Evolutionary conservation across 2,888 invertebrate species (phyloP).

Genomic region (Doris montereyensis): DNA sequence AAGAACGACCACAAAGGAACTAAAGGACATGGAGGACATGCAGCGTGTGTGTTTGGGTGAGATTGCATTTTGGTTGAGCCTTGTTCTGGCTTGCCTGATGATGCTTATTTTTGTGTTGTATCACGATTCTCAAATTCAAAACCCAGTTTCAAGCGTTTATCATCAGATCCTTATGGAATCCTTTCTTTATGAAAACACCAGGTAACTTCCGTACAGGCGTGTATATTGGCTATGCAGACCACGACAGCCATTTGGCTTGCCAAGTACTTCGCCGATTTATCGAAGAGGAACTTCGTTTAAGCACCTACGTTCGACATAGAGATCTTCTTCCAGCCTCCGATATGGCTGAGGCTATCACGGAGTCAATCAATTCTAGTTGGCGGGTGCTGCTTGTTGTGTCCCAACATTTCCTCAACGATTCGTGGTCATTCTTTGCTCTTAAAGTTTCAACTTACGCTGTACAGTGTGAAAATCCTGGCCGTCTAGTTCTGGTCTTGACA

Average conservation of each 20-base stretch:
- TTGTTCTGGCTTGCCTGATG: not conserved
- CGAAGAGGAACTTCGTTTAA: not conserved
- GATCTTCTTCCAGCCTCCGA: not conserved
- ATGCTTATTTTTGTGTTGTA: not conserved
- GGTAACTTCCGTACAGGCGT: constrained; percentile 14
- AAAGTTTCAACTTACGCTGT: not conserved
- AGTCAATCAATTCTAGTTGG: constrained; percentile 28
- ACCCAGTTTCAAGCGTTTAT: not conserved
- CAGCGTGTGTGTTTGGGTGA: constrained; percentile 18
- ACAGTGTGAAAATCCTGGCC: not conserved
- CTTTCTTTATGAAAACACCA: too few species aligned
- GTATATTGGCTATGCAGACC: constrained; percentile 24
- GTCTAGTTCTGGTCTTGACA: constrained; percentile 18
- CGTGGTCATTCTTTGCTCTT: constrained; percentile 27
- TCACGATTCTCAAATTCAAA: constrained; percentile 21
- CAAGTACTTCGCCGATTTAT: not conserved
- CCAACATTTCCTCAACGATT: constrained; percentile 19
- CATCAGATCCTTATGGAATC: too few species aligned
- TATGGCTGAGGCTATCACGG: constrained; percentile 9
- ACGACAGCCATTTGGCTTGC: constrained; percentile 14
- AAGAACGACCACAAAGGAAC: not conserved
- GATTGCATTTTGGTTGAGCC: not conserved
- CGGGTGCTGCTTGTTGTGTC: constrained; percentile 22
- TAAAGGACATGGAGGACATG: not conserved
- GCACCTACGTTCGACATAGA: not conserved